Conservation (phyloP, 2,113 vertebrate species). For the Lophura nycthemera region DNA sequence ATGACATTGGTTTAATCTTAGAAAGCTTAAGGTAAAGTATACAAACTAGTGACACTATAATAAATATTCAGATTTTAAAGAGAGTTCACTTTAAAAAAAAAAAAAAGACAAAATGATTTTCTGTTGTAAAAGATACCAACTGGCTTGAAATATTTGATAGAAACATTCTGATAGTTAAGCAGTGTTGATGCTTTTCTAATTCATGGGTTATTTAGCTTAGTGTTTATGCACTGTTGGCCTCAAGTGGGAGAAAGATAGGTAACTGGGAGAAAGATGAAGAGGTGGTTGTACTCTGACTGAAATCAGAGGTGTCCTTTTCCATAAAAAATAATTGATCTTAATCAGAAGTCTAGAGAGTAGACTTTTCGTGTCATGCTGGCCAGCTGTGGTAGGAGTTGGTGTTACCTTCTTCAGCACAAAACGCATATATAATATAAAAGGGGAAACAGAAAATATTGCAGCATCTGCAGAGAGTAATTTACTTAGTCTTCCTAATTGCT, state of each 20-base stretch:
- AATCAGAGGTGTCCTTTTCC: not conserved
- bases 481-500: conserved; percentile 34
- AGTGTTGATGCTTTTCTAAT: not conserved
- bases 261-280: not conserved
- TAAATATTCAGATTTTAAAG: not conserved
- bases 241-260: accelerated
- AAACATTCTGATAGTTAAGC: not conserved
- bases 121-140: not conserved
- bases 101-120: not conserved
- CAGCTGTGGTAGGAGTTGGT: not conserved
- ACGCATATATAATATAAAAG: not conserved
- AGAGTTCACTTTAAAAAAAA: not conserved
- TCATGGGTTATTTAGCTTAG: not conserved
- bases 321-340: not conserved
- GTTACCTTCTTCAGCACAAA: not conserved
- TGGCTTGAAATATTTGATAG: not conserved
- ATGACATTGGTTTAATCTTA: not conserved
- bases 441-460: not conserved
- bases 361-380: not conserved
- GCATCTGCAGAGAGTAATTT: conserved; percentile 41
- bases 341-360: not conserved
- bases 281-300: not conserved
- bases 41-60: not conserved
- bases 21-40: not conserved
- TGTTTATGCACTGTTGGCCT: not conserved